phyloP scores from a whole-genome alignment of 2,113 vertebrate genomes.

The Chrysochloris asiatica region DNA sequence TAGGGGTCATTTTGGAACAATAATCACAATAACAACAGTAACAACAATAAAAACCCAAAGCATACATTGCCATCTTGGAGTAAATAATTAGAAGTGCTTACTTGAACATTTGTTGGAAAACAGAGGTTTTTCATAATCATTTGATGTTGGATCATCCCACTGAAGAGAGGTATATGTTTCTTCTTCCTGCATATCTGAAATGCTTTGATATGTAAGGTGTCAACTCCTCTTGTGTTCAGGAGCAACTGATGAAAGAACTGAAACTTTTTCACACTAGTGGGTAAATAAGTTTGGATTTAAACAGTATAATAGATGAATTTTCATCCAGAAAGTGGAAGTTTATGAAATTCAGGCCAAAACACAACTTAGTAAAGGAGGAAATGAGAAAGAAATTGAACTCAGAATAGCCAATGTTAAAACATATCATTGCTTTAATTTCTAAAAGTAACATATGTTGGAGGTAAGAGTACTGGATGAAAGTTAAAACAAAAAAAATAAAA shows the following conservation, averaged over 20 bases:
- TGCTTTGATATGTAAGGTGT: not conserved
- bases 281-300: not conserved
- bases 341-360: constrained; percentile 14
- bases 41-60: not conserved
- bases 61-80: not conserved
- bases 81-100: constrained; percentile 23
- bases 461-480: not conserved
- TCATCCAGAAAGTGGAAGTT: constrained; percentile 75
- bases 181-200: constrained; percentile 60
- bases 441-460: not conserved
- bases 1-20: too few relatives aligned
- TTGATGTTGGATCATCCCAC: constrained; percentile 49
- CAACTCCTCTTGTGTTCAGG: not conserved
- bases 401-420: not conserved
- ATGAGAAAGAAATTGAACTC: constrained; percentile 19
- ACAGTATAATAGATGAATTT: not conserved
- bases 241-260: constrained; percentile 15
- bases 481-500: not conserved
- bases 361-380: constrained; percentile 51
- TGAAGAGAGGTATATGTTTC: constrained; percentile 59
- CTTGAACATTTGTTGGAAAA: constrained; percentile 55
- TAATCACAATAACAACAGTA: too few relatives aligned
- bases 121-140: not conserved
- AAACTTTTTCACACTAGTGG: constrained; percentile 6
- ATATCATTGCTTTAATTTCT: not conserved